Percentiles rank a stretch among this genome's conserved stretches.
These are phyloP conservation scores for Crenichthys baileyi DNA, from an alignment of 2,797 vertebrate species.

Conservation along the genomic window DNA sequence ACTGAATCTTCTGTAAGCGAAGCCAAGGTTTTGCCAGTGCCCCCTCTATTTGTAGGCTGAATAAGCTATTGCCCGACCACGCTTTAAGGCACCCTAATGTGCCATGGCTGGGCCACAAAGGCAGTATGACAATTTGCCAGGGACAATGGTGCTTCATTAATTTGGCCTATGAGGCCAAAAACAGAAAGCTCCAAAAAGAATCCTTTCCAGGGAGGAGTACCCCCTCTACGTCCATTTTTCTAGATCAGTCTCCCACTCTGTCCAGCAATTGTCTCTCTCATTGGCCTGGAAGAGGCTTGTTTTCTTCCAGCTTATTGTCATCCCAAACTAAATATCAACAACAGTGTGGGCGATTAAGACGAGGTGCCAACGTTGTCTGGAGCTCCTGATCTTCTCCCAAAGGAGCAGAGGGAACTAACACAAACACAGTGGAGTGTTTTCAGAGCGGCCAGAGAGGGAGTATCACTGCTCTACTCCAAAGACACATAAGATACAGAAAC, in stretches of 20 bases:
- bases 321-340: constrained; percentile 80
- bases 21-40: constrained; percentile 89
- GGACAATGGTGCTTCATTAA: constrained; percentile 87
- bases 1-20: constrained; percentile 85
- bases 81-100: constrained; percentile 85
- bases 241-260: constrained; percentile 31
- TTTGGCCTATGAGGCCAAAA: constrained; percentile 78
- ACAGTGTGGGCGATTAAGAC: constrained; percentile 59
- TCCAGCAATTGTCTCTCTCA: constrained; percentile 44
- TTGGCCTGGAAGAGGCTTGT: constrained; percentile 76
- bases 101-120: constrained; percentile 84
- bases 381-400: constrained; percentile 49
- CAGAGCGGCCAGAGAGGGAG: constrained; percentile 41
- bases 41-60: constrained; percentile 84
- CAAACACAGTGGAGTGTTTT: constrained; percentile 54
- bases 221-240: constrained; percentile 9
- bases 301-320: constrained; percentile 83
- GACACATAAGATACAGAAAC: constrained; percentile 68
- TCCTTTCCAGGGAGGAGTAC: constrained; percentile 69
- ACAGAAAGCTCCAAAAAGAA: constrained; percentile 72
- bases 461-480: constrained; percentile 52
- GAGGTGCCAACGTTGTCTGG: constrained; percentile 54
- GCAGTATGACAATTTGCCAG: constrained; percentile 84
- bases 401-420: constrained; percentile 48
- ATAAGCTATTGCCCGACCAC: constrained; percentile 82